These are phyloP conservation scores for Sweltsa coloradensis DNA, from an alignment of 1,140 invertebrate species.

Conservation along the genomic window DNA sequence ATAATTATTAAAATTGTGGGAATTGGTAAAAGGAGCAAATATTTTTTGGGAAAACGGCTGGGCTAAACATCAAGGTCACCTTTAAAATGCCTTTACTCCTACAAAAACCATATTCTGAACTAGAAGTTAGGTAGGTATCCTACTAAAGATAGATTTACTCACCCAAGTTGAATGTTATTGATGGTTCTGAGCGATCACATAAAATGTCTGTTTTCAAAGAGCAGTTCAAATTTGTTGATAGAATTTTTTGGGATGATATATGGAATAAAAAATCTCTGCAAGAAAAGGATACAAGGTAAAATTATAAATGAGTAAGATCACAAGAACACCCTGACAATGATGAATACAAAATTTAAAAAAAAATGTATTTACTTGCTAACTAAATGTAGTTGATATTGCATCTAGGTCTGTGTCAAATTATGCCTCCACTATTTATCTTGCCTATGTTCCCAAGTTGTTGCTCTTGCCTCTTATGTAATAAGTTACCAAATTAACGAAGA, in stretches of 20 bases:
- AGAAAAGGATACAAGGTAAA: constrained; percentile 26
- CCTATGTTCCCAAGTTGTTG: too few species aligned
- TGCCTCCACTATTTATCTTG: too few species aligned
- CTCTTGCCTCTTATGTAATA: too few species aligned
- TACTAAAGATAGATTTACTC: constrained; percentile 22
- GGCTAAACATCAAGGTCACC: neutral
- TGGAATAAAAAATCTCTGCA: constrained; percentile 58
- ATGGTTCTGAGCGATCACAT: constrained; percentile 61
- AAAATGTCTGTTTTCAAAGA: constrained; percentile 62
- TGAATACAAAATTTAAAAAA: constrained; percentile 9
- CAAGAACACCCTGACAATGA: neutral
- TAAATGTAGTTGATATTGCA: too few species aligned
- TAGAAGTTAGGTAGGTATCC: neutral
- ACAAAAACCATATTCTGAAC: neutral
- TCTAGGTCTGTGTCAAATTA: too few species aligned
- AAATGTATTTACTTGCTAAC: constrained; percentile 8
- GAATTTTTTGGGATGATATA: constrained; percentile 48
- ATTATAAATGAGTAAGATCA: neutral
- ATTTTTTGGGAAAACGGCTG: neutral
- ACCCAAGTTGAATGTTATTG: constrained; percentile 46
- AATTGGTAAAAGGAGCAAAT: neutral
- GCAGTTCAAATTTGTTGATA: constrained; percentile 58
- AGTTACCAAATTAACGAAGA: too few species aligned
- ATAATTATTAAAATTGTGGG: neutral
- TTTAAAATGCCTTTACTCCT: neutral